Conservation (phyloP, 2,113 vertebrate genomes). For the Gnathonemus echidnorhynchus region DNA sequence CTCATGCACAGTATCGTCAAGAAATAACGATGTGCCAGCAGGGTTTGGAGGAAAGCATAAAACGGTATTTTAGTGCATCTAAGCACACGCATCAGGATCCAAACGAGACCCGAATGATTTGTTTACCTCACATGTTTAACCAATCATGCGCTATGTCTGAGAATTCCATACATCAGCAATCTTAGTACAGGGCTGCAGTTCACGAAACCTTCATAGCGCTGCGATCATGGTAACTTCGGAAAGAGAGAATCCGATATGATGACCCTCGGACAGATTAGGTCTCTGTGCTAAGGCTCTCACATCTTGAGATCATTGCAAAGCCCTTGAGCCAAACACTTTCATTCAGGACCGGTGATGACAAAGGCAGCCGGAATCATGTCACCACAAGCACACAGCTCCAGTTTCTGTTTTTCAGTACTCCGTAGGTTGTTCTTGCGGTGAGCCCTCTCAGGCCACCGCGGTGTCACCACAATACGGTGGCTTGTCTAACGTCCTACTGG, state of each 20-base stretch:
- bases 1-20: neutral
- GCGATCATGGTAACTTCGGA: neutral
- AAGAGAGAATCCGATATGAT: neutral
- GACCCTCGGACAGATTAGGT: neutral
- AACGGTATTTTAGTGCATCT: neutral
- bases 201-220: neutral
- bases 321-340: neutral
- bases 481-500: slow-evolving; percentile 21
- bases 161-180: neutral
- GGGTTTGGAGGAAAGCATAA: neutral
- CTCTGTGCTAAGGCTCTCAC: neutral
- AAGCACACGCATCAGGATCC: neutral
- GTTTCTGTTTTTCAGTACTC: neutral
- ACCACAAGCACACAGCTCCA: neutral
- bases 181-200: neutral
- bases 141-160: neutral
- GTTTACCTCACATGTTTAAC: neutral
- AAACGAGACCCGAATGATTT: neutral
- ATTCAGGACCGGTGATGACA: neutral
- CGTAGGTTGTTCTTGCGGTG: slow-evolving; percentile 2
- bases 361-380: neutral
- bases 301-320: neutral
- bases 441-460: neutral
- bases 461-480: neutral
- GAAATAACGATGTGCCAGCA: neutral